Percentiles rank a stretch among this genome's conserved stretches.
Evolutionary conservation across 2,797 vertebrate species (phyloP).

Genomic region (Pseudochirops corinnae): DNA sequence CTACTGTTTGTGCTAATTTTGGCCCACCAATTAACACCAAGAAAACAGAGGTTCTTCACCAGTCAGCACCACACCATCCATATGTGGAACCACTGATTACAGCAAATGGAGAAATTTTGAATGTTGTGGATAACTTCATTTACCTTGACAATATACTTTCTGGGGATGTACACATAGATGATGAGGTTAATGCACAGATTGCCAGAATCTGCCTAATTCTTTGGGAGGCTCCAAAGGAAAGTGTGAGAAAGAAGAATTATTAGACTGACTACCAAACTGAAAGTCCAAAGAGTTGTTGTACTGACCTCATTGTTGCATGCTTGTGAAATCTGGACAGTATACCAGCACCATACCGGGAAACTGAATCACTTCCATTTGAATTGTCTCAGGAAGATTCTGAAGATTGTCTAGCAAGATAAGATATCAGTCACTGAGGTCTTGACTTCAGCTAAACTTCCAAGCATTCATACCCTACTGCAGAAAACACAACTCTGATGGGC

Average conservation of each 20-base stretch:
- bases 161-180: not conserved
- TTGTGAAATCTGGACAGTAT: no score
- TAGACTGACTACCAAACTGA: not conserved
- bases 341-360: no score
- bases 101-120: not conserved
- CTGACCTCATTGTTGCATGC: not conserved
- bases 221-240: not conserved
- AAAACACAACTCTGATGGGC: not conserved
- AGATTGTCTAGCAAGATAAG: not conserved
- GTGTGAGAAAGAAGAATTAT: not conserved
- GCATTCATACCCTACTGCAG: not conserved
- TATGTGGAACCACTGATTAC: not conserved
- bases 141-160: not conserved
- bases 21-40: not conserved
- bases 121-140: not conserved
- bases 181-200: not conserved
- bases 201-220: not conserved
- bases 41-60: not conserved
- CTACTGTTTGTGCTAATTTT: not conserved
- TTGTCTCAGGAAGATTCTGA: not conserved
- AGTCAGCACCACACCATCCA: not conserved
- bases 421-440: not conserved
- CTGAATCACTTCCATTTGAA: no score
- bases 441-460: not conserved
- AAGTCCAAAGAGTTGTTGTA: not conserved